Evolutionary conservation across 2,888 invertebrate genomes (phyloP).

Genomic region (Quadriops clusia): DNA sequence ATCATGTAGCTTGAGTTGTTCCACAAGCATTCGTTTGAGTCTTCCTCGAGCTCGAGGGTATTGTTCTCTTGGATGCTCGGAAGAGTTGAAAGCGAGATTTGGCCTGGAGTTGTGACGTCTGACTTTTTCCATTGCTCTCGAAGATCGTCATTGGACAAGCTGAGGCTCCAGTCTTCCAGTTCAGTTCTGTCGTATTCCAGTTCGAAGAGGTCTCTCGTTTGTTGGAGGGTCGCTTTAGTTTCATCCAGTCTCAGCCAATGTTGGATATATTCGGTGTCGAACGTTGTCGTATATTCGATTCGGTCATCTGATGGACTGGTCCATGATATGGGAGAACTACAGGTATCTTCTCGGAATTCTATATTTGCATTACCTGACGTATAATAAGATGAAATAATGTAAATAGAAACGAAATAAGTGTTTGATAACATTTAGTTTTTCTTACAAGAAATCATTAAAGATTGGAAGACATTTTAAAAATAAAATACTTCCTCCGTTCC

Average conservation of each 20-base stretch:
- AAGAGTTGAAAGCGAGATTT: conserved; percentile 51
- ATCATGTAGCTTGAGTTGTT: conserved; percentile 61
- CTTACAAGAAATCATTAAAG: no score
- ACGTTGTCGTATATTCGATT: conserved; percentile 46
- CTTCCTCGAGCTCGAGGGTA: conserved; percentile 59
- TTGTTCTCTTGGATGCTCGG: conserved; percentile 66
- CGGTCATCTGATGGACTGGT: conserved; percentile 47
- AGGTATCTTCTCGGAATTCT: conserved; percentile 29
- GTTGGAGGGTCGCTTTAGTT: conserved; percentile 54
- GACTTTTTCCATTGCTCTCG: conserved; percentile 34
- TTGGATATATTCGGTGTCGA: conserved; percentile 63
- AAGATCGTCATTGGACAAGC: conserved; percentile 58
- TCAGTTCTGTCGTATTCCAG: conserved; percentile 65
- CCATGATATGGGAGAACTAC: conserved; percentile 41
- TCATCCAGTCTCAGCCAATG: conserved; percentile 66
- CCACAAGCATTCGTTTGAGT: conserved; percentile 62
- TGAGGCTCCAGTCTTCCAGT: conserved; percentile 68
- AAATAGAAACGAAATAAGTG: no score
- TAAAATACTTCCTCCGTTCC: no score
- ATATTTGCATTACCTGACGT: conserved; percentile 26
- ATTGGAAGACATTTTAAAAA: no score
- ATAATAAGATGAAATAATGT: conserved; percentile 11
- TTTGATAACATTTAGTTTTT: no score
- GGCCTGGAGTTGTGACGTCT: conserved; percentile 41
- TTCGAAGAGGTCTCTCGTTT: conserved; percentile 56